Percentiles rank a stretch among this genome's conserved stretches.
Conservation (phyloP, 2,113 vertebrate species). For the Rousettus leschenaultii region DNA sequence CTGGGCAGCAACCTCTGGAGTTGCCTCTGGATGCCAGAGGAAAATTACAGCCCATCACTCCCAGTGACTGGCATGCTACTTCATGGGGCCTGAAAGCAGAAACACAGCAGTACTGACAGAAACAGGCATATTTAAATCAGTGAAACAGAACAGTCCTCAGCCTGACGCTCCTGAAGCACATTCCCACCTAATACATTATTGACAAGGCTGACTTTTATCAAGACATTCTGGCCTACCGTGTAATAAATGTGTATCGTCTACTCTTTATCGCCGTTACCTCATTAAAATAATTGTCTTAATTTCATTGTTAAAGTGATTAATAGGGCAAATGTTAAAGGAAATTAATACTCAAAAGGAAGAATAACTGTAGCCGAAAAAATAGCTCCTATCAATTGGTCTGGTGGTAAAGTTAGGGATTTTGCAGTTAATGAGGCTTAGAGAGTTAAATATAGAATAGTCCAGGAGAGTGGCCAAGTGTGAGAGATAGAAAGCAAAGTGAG, state of each 20-base stretch:
- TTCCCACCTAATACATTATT: conserved; percentile 80
- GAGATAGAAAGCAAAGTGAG: neutral
- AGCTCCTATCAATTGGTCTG: conserved; percentile 61
- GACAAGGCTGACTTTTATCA: conserved; percentile 78
- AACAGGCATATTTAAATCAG: conserved; percentile 59
- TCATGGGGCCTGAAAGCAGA: conserved; percentile 26
- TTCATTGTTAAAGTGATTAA: conserved; percentile 88
- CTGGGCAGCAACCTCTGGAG: neutral
- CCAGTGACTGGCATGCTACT: neutral
- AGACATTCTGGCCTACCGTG: conserved; percentile 69
- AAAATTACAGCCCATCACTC: conserved; percentile 47
- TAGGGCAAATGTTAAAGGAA: conserved; percentile 82
- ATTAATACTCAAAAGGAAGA: conserved; percentile 82
- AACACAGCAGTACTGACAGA: conserved; percentile 8
- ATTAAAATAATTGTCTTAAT: conserved; percentile 88
- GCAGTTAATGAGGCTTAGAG: conserved; percentile 78
- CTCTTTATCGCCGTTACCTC: conserved; percentile 82
- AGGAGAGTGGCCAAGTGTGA: conserved; percentile 41
- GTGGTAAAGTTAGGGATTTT: conserved; percentile 64
- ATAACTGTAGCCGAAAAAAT: conserved; percentile 74
- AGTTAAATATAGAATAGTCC: conserved; percentile 56
- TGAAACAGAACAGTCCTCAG: conserved; percentile 40
- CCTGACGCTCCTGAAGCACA: conserved; percentile 50
- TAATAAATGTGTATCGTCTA: conserved; percentile 79
- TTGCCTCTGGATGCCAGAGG: neutral